Evolutionary conservation across 2,113 vertebrate genomes (phyloP).

Genomic region (Podocnemis expansa): DNA sequence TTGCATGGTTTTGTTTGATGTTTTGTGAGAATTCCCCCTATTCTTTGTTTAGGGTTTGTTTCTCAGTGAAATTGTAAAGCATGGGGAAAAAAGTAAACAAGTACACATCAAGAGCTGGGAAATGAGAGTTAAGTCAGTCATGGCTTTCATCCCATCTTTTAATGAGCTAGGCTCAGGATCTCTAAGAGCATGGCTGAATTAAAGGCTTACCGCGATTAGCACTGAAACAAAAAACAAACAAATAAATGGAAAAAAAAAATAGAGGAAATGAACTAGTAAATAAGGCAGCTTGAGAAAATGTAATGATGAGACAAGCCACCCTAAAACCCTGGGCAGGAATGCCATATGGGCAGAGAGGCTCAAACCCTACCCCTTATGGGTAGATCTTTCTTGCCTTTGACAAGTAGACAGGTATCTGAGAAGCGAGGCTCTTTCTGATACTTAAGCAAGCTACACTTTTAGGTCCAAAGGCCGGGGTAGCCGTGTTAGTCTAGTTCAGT

Average conservation of each 20-base stretch:
- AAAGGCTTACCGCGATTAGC: neutral
- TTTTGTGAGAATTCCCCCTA: conserved; percentile 28
- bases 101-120: neutral
- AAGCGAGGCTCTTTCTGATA: neutral
- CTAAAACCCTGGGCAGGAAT: neutral
- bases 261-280: neutral
- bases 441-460: neutral
- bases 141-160: conserved; percentile 6
- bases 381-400: neutral
- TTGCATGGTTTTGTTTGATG: neutral
- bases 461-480: too few relatives aligned
- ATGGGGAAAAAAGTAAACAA: conserved; percentile 28
- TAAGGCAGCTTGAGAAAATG: rapidly evolving
- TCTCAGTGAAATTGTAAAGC: conserved; percentile 52
- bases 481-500: too few relatives aligned
- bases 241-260: neutral
- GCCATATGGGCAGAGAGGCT: neutral
- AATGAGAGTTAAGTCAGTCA: neutral
- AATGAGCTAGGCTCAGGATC: rapidly evolving
- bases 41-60: neutral
- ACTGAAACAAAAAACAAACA: neutral
- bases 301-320: neutral
- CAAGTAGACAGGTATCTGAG: neutral
- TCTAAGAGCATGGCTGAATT: neutral
- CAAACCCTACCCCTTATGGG: neutral